A percentile compares a stretch with the other conserved stretches of the same genome.
Evolutionary conservation across 2,797 vertebrate genomes (phyloP).

Genomic region (Gymnocypris eckloni): DNA sequence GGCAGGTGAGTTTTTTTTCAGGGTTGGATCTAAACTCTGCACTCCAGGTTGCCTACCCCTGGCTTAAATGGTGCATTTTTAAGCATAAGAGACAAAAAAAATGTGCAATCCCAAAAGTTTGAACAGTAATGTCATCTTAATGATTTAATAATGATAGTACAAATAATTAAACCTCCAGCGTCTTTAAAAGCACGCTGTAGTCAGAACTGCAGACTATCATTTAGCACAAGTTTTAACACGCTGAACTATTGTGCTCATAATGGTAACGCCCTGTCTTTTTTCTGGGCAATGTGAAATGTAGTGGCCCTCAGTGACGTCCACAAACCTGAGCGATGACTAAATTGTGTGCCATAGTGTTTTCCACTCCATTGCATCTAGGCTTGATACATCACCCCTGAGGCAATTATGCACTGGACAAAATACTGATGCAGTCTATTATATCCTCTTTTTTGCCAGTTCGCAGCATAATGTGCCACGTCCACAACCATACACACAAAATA

Average conservation of each 20-base stretch:
- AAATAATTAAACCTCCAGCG: no score
- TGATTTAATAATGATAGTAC: no score
- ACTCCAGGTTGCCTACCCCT: no score
- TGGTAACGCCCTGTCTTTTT: neutral
- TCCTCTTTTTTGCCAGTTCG: slow-evolving; percentile 69
- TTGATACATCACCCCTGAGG: slow-evolving; percentile 53
- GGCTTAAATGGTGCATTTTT: no score
- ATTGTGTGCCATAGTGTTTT: slow-evolving; percentile 22
- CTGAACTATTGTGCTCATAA: neutral
- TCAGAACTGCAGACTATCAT: neutral
- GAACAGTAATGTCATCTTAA: no score
- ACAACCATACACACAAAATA: slow-evolving; percentile 63
- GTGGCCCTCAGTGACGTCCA: neutral
- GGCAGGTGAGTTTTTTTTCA: no score
- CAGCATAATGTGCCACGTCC: slow-evolving; percentile 73
- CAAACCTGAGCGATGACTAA: slow-evolving; percentile 33
- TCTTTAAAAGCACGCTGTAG: no score
- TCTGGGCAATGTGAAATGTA: neutral
- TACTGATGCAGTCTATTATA: slow-evolving; percentile 68
- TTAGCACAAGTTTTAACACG: neutral
- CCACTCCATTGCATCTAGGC: slow-evolving; percentile 22
- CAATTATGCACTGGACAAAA: slow-evolving; percentile 54
- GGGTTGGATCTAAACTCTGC: no score
- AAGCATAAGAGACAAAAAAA: no score
- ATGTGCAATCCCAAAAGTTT: no score